Evolutionary conservation across 2,113 vertebrate genomes (phyloP).

Genomic region (Parotia lawesii): DNA sequence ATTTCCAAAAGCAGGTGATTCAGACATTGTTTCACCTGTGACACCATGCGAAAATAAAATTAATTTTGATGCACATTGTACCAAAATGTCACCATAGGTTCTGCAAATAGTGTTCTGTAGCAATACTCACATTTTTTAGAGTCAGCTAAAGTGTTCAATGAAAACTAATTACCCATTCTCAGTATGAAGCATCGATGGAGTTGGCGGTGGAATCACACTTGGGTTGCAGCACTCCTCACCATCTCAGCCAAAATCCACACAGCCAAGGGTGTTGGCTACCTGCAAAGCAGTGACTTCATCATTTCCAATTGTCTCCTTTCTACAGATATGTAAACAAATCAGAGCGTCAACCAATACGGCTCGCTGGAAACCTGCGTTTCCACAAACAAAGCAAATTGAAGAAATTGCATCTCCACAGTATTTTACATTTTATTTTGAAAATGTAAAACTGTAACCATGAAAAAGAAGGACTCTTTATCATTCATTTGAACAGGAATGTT

Average conservation of each 20-base stretch:
- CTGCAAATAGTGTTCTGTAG: neutral
- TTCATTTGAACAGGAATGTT: neutral
- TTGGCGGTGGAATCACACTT: constrained; percentile 19
- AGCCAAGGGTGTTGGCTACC: constrained; percentile 55
- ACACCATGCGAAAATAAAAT: neutral
- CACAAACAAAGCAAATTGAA: neutral
- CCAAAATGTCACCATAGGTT: neutral
- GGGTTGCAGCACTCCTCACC: constrained; percentile 6
- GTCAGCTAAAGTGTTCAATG: constrained; percentile 14
- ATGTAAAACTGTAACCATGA: neutral
- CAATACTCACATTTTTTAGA: neutral
- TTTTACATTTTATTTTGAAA: neutral
- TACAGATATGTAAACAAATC: constrained; percentile 15
- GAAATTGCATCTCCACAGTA: neutral
- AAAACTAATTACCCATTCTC: constrained; percentile 56
- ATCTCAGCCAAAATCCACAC: constrained; percentile 33
- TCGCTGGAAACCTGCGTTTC: neutral
- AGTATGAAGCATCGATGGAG: constrained; percentile 8
- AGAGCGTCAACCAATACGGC: neutral
- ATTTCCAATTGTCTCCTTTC: constrained; percentile 21
- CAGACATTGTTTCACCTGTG: neutral
- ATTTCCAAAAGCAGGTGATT: neutral
- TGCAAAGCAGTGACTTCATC: constrained; percentile 57
- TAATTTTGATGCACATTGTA: neutral
- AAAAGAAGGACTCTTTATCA: neutral